phyloP scores from a whole-genome alignment of 2,888 invertebrate genomes.

The Carcina quercana region DNA sequence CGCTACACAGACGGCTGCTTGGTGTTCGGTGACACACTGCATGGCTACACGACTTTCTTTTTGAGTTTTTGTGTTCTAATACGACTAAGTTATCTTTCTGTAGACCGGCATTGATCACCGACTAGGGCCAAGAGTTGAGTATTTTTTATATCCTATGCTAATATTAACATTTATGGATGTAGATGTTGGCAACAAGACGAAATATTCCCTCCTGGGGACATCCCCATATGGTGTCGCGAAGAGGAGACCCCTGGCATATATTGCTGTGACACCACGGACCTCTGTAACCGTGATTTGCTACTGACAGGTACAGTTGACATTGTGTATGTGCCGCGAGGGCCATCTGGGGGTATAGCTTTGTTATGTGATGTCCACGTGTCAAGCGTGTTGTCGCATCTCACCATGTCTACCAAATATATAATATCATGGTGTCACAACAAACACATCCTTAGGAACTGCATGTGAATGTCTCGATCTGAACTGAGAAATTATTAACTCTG shows the following conservation, averaged over 20 bases:
- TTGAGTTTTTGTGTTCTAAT: slow-evolving; percentile 47
- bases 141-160: slow-evolving; percentile 36
- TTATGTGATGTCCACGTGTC: slow-evolving; percentile 56
- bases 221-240: slow-evolving; percentile 76
- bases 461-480: background rate
- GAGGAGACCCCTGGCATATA: slow-evolving; percentile 47
- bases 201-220: slow-evolving; percentile 75
- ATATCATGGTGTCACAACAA: slow-evolving; percentile 24
- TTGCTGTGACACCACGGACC: slow-evolving; percentile 82
- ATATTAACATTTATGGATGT: slow-evolving; percentile 51
- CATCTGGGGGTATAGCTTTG: slow-evolving; percentile 49
- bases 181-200: slow-evolving; percentile 77
- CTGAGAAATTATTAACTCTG: background rate
- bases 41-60: slow-evolving; percentile 44
- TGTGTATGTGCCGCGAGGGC: slow-evolving; percentile 47
- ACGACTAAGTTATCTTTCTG: slow-evolving; percentile 48
- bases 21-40: slow-evolving; percentile 53
- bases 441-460: background rate
- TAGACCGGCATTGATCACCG: slow-evolving; percentile 69
- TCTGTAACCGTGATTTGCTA: slow-evolving; percentile 76
- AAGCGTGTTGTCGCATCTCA: slow-evolving; percentile 16
- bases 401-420: slow-evolving; percentile 1
- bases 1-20: slow-evolving; percentile 29
- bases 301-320: slow-evolving; percentile 38
- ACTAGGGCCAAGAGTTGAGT: slow-evolving; percentile 22